A percentile compares a stretch with the other conserved stretches of the same genome.
Conservation (phyloP, 2,888 invertebrate species). For the Drosophila niveifrons region DNA sequence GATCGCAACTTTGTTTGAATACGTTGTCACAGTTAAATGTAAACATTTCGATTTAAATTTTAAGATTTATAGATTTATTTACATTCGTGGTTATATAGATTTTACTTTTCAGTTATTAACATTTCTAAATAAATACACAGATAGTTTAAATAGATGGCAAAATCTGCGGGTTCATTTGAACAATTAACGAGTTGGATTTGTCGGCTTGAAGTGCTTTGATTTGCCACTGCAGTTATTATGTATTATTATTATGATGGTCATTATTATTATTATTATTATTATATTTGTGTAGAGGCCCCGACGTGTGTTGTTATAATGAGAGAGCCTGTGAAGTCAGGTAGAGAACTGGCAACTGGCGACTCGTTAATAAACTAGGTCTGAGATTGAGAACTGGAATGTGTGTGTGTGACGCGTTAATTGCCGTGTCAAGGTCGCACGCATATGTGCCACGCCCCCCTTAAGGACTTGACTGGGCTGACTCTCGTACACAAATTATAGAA, state of each 20-base stretch:
- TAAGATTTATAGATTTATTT: too few relatives aligned
- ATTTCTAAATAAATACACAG: too few relatives aligned
- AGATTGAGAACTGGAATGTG: not conserved
- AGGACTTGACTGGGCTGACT: constrained; percentile 30
- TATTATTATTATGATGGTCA: constrained; percentile 23
- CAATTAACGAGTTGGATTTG: constrained; percentile 38
- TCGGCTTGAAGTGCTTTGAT: constrained; percentile 68
- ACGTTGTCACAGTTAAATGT: too few relatives aligned
- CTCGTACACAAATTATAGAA: constrained; percentile 54
- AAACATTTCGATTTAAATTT: too few relatives aligned
- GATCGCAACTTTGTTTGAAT: too few relatives aligned
- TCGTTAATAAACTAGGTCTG: constrained; percentile 6
- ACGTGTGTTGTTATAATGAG: constrained; percentile 48
- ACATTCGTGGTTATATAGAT: not conserved
- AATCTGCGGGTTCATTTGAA: constrained; percentile 34
- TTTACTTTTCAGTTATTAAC: too few relatives aligned
- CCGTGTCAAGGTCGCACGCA: constrained; percentile 58
- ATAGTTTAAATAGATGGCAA: constrained; percentile 13
- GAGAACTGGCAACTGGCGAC: constrained; percentile 19
- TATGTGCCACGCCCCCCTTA: constrained; percentile 28
- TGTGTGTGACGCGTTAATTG: constrained; percentile 50
- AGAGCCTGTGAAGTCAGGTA: constrained; percentile 27
- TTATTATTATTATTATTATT: constrained; percentile 31
- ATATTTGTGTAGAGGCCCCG: constrained; percentile 26
- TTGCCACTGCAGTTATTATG: constrained; percentile 22